Base-by-base conservation (phyloP, 2,113 vertebrate species). In the Noturus placidus region DNA sequence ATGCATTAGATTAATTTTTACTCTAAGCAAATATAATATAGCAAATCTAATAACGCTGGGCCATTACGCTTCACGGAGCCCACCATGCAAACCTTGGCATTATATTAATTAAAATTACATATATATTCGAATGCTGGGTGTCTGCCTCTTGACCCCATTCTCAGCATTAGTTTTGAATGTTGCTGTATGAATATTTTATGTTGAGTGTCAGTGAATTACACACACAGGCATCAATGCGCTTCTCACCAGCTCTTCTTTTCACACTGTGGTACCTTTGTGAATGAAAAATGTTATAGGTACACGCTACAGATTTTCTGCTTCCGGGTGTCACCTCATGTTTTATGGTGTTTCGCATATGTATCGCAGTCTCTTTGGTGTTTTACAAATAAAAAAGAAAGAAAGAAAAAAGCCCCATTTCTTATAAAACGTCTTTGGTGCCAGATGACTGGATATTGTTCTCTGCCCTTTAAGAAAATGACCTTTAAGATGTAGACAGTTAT, bases 381-480 rank as follows among this genome's bases (percentile, higher is more conserved):
- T 67, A 67, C 4, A 5, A 11, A 65, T 9, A 65, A 65, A 27
- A 9, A 11, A 0, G 38, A 5, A 5, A 42, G 0, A 42, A 57
- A 57, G 1, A 0, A 20, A 57, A 54, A 13, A 54, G 11, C 5
- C 3, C 30, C 33, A 22, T 74, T 42, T 74, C 3, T 74, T 74
- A 19, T 67, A 30, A 67, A 67, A 74, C 20, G 9, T 74, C 35
- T 8, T 38, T 22, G 35, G 74, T 50, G 74, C 25, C 74, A 50
- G 38, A 46, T 15, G 42, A 27, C 3, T 77, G 33, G 19, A 38
- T 74, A 25, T 77, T 77, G 50, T 50, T 77, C 35, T 77, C 10
- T 77, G 74, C 22, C 70, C 70, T 74, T 74, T 42, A 74, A 74
- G 70, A 42, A 74, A 74, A 74, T 76, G 72, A 46, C 38, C 76